These are phyloP conservation scores for Actinostola sp. DNA, from an alignment of 92 coral and sea anemone genomes.

Conservation along the genomic window DNA sequence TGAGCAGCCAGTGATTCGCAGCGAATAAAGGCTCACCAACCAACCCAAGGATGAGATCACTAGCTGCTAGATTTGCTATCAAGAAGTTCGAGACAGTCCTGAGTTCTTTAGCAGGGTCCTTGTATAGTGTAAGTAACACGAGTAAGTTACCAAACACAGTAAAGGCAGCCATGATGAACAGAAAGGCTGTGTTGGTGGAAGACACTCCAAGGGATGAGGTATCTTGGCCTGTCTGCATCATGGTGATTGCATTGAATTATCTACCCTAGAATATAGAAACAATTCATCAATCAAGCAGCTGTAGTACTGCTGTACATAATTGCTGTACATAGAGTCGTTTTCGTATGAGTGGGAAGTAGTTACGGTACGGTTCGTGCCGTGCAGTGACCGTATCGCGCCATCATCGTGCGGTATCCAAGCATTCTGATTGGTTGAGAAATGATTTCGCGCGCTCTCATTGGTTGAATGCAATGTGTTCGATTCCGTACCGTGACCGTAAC, in stretches of 20 bases:
- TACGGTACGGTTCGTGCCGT: no score
- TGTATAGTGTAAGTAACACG: conserved; percentile 38
- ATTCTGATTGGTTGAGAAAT: no score
- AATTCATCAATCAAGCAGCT: no score
- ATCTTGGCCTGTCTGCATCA: background rate
- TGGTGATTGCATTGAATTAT: background rate
- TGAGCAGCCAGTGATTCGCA: conserved; percentile 39
- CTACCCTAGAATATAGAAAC: background rate
- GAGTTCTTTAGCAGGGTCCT: conserved; percentile 58
- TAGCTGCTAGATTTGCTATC: conserved; percentile 51
- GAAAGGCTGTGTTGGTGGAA: conserved; percentile 4
- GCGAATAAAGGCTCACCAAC: conserved; percentile 56
- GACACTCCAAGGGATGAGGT: background rate
- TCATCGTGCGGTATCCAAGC: no score
- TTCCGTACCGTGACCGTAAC: no score
- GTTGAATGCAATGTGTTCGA: no score
- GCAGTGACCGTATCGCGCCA: no score
- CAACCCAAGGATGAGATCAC: conserved; percentile 56
- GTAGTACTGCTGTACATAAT: no score
- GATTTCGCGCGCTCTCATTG: no score
- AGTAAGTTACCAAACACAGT: conserved; percentile 46
- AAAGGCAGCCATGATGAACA: conserved; percentile 34
- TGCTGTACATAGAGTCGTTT: no score
- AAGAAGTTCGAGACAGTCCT: conserved; percentile 48
- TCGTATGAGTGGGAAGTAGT: no score